These are phyloP conservation scores for Polyergus mexicanus DNA, from an alignment of 1,140 invertebrate species.

Conservation along the genomic window DNA sequence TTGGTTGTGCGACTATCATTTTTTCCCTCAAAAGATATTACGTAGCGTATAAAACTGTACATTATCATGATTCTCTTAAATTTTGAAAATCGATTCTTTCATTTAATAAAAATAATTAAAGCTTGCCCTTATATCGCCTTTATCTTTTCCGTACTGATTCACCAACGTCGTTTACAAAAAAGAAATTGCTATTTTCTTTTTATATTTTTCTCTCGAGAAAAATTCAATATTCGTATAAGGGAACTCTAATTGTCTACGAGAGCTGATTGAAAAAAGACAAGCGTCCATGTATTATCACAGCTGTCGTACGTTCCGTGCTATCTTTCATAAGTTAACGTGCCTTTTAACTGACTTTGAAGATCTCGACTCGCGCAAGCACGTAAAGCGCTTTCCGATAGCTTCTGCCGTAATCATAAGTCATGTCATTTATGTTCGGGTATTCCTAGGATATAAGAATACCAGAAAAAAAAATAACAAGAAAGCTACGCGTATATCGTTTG, in stretches of 20 bases:
- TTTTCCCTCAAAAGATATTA: background rate
- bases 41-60: background rate
- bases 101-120: background rate
- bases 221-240: background rate
- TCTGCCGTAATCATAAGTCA: background rate
- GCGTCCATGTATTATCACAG: background rate
- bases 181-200: background rate
- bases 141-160: background rate
- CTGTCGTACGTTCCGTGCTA: slow-evolving; percentile 26
- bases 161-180: background rate
- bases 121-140: too few species aligned
- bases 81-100: background rate
- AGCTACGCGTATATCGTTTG: too few species aligned
- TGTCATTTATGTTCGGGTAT: background rate
- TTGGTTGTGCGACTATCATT: background rate
- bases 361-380: slow-evolving; percentile 50
- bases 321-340: slow-evolving; percentile 40
- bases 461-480: background rate
- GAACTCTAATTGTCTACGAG: background rate
- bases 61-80: background rate
- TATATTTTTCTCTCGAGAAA: background rate
- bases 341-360: slow-evolving; percentile 44
- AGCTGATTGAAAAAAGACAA: background rate
- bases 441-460: background rate
- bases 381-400: background rate